Conservation (phyloP, 2,113 vertebrate genomes). For the Takifugu bimaculatus region DNA sequence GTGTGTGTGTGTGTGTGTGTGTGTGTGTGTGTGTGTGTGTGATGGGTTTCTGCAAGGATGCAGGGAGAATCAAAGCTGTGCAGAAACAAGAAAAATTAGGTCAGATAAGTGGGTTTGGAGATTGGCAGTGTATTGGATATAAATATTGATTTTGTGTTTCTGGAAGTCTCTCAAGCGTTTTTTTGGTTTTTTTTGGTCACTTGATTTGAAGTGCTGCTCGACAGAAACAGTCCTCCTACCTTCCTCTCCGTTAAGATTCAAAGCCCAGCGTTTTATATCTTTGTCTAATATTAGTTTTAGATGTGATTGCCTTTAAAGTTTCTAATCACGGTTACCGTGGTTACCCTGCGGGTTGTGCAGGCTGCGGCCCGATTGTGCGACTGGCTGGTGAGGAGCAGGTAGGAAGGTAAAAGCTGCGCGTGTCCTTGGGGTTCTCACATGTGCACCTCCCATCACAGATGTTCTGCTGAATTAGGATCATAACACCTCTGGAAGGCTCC, state of each 20-base stretch:
- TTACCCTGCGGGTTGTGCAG: background rate
- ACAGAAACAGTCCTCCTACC: background rate
- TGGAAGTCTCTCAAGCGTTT: constrained; percentile 39
- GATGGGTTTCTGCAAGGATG: constrained; percentile 20
- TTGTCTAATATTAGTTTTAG: background rate
- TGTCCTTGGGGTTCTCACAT: constrained; percentile 44
- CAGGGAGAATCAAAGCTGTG: constrained; percentile 24
- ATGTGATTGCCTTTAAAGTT: background rate
- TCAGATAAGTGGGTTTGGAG: constrained; percentile 43
- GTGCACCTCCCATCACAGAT: constrained; percentile 60
- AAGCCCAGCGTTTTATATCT: background rate
- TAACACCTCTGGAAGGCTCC: constrained; percentile 34
- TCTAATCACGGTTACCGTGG: background rate
- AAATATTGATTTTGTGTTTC: constrained; percentile 52
- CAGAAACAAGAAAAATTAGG: constrained; percentile 38
- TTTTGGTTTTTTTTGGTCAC: constrained; percentile 26
- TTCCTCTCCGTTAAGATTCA: too few species aligned
- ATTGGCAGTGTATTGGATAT: constrained; percentile 38
- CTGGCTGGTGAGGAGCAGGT: constrained; percentile 17
- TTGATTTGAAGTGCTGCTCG: constrained; percentile 19
- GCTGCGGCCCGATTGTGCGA: background rate
- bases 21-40: background rate
- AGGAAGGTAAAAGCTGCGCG: constrained; percentile 26
- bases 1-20: background rate
- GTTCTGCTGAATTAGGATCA: constrained; percentile 53